Evolutionary conservation across 1,140 invertebrate genomes (phyloP).

Genomic region (Mya arenaria): DNA sequence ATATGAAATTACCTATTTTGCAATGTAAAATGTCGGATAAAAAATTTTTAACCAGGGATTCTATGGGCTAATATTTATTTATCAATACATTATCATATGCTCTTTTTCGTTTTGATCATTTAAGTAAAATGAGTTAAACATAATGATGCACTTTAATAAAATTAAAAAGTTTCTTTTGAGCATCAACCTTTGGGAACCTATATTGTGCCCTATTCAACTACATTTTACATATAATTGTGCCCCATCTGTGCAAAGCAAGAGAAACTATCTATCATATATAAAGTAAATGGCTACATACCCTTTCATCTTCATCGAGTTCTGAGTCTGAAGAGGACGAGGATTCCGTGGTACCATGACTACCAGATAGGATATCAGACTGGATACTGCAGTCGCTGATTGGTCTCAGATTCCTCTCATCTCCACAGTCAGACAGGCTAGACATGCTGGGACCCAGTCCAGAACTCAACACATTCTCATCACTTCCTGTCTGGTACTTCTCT

Average conservation of each 20-base stretch:
- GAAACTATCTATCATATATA: too few species aligned
- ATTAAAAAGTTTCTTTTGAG: too few species aligned
- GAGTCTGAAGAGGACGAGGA: constrained; percentile 46
- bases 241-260: too few species aligned
- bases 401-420: background rate
- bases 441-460: constrained; percentile 14
- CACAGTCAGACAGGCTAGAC: constrained; percentile 20
- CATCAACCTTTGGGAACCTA: too few species aligned
- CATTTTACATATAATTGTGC: background rate
- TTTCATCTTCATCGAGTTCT: constrained; percentile 47
- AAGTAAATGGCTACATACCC: background rate
- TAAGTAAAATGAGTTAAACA: too few species aligned
- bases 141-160: too few species aligned
- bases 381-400: constrained; percentile 52
- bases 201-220: background rate
- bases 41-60: too few species aligned
- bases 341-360: background rate
- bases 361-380: constrained; percentile 36
- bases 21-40: too few species aligned
- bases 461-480: constrained; percentile 30
- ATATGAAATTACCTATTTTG: too few species aligned
- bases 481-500: constrained; percentile 3
- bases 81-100: too few species aligned
- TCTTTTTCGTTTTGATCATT: too few species aligned
- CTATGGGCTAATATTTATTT: too few species aligned